Conservation (phyloP, 2,113 vertebrate species). For the Pollimyrus isidori region DNA sequence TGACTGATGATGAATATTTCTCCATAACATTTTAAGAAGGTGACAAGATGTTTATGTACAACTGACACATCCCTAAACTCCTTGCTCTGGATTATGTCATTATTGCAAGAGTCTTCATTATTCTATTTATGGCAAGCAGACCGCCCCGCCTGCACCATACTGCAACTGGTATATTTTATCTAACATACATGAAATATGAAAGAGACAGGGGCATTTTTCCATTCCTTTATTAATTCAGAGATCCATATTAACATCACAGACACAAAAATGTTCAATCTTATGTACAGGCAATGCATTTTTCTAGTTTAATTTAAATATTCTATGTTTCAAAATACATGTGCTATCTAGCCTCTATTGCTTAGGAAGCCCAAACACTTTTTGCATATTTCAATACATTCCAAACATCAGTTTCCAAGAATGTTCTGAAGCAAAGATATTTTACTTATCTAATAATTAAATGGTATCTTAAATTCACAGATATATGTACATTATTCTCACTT, state of each 20-base stretch:
- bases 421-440: background rate
- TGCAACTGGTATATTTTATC: background rate
- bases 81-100: background rate
- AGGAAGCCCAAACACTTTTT: background rate
- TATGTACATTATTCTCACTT: slow-evolving; percentile 18
- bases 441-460: background rate
- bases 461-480: background rate
- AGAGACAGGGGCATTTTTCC: slow-evolving; percentile 13
- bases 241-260: slow-evolving; percentile 44
- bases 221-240: slow-evolving; percentile 35
- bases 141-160: background rate
- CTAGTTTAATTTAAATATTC: background rate
- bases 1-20: background rate
- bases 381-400: background rate
- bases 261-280: slow-evolving; percentile 35
- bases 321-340: slow-evolving; percentile 1
- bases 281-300: slow-evolving; percentile 44
- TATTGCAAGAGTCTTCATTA: background rate
- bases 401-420: background rate
- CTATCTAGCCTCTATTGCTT: background rate
- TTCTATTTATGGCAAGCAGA: background rate
- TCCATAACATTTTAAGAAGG: background rate
- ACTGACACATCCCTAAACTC: background rate
- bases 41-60: background rate
- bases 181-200: slow-evolving; percentile 12